A percentile compares a stretch with the other conserved stretches of the same genome.
Evolutionary conservation across 2,113 vertebrate genomes (phyloP).

Genomic region (Chionodraco myersi): DNA sequence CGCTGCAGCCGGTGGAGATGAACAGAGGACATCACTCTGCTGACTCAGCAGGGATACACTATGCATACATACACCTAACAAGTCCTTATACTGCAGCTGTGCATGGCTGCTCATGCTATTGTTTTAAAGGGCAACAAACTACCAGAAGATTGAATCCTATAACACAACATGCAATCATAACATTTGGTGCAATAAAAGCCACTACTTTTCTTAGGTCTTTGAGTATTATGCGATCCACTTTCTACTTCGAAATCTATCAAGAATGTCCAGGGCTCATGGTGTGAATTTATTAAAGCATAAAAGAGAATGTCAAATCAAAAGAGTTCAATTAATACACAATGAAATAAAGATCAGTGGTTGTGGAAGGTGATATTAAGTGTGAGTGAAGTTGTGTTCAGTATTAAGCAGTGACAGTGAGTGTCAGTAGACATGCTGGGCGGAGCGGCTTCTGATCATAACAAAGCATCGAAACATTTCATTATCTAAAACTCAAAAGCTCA

Average conservation of each 20-base stretch:
- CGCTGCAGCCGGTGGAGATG: slow-evolving; percentile 21
- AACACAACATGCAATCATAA: neutral
- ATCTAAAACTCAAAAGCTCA: too few species aligned
- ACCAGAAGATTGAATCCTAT: neutral
- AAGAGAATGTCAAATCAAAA: slow-evolving; percentile 47
- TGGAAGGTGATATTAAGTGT: slow-evolving; percentile 51
- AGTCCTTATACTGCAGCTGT: slow-evolving; percentile 11
- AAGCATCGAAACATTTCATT: too few species aligned
- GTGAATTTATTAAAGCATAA: slow-evolving; percentile 10
- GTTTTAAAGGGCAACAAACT: slow-evolving; percentile 18
- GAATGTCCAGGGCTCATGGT: slow-evolving; percentile 34
- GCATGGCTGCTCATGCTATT: slow-evolving; percentile 2
- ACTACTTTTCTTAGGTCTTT: neutral
- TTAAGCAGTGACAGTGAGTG: slow-evolving; percentile 43
- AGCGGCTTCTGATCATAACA: slow-evolving; percentile 23
- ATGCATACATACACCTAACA: slow-evolving; percentile 9
- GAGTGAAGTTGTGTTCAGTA: slow-evolving; percentile 47
- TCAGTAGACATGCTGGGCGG: slow-evolving; percentile 50
- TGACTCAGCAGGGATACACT: slow-evolving; percentile 25
- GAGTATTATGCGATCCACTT: neutral
- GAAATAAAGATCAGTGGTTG: slow-evolving; percentile 44
- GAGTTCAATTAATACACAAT: neutral
- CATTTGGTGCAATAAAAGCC: neutral
- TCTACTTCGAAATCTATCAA: slow-evolving; percentile 4
- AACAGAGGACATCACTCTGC: slow-evolving; percentile 39